These are phyloP conservation scores for Hesperia comma DNA, from an alignment of 2,888 invertebrate genomes.

Conservation along the genomic window DNA sequence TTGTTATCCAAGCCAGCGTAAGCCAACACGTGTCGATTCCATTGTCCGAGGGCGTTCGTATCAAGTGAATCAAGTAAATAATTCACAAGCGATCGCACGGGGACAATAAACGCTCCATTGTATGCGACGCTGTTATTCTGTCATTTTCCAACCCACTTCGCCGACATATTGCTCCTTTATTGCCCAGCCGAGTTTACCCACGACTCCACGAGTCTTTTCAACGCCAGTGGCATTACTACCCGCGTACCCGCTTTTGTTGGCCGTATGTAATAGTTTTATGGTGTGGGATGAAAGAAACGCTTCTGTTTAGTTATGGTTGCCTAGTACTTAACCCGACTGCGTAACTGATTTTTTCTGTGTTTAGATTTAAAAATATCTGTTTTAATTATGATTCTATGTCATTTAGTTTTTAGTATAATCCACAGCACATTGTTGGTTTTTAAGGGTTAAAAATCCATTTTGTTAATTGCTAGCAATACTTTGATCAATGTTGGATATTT, in stretches of 20 bases:
- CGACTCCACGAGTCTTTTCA: conserved; percentile 37
- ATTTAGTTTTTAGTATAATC: too few species aligned
- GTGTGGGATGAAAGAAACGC: conserved; percentile 5
- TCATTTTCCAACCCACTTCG: conserved; percentile 73
- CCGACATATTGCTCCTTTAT: conserved; percentile 63
- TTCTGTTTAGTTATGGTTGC: background rate
- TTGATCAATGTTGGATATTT: too few species aligned
- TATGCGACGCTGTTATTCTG: conserved; percentile 63
- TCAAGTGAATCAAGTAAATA: conserved; percentile 8
- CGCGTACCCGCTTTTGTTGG: conserved; percentile 10
- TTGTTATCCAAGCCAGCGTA: conserved; percentile 36
- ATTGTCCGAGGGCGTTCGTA: background rate
- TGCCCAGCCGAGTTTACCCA: conserved; percentile 45
- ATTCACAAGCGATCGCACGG: conserved; percentile 49
- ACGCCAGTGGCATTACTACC: conserved; percentile 12
- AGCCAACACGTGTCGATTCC: too few species aligned
- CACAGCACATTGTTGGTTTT: too few species aligned
- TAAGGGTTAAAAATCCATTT: too few species aligned
- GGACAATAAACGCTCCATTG: conserved; percentile 55
- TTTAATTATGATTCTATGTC: too few species aligned
- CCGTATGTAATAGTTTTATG: conserved; percentile 25
- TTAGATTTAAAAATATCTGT: too few species aligned
- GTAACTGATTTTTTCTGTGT: background rate
- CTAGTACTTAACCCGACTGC: background rate
- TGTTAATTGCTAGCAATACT: too few species aligned